phyloP scores from a whole-genome alignment of 2,797 vertebrate species.

The Coregonus ussuriensis region DNA sequence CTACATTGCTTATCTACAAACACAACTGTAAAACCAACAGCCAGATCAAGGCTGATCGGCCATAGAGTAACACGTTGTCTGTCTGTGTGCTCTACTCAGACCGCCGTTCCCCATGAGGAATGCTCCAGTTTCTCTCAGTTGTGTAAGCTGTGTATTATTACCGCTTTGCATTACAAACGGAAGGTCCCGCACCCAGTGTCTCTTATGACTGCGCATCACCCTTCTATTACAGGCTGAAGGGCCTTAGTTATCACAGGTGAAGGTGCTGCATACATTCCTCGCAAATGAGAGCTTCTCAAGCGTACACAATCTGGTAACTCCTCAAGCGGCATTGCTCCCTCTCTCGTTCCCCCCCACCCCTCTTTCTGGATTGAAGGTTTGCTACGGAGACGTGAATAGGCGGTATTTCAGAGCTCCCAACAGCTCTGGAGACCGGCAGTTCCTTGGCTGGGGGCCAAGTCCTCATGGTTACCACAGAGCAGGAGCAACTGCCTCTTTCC shows the following conservation, averaged over 20 bases:
- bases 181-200: conserved; percentile 51
- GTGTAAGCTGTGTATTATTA: conserved; percentile 54
- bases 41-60: background rate
- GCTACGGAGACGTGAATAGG: conserved; percentile 56
- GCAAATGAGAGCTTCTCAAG: conserved; percentile 60
- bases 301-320: conserved; percentile 58
- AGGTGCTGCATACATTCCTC: conserved; percentile 62
- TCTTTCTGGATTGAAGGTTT: conserved; percentile 46
- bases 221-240: conserved; percentile 61
- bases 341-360: background rate
- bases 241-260: conserved; percentile 68
- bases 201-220: conserved; percentile 65
- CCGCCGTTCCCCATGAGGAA: conserved; percentile 6
- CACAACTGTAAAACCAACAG: background rate
- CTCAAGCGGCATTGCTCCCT: conserved; percentile 23
- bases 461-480: conserved; percentile 69
- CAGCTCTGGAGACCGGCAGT: conserved; percentile 47
- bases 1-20: no score
- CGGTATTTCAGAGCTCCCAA: conserved; percentile 61
- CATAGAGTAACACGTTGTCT: conserved; percentile 6
- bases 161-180: conserved; percentile 54
- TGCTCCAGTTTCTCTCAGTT: conserved; percentile 40
- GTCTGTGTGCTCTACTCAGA: conserved; percentile 18
- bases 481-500: conserved; percentile 63
- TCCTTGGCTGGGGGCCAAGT: conserved; percentile 68